Evolutionary conservation across 2,797 vertebrate genomes (phyloP), one percentile per base, ranked within the genome.

Genomic region (Coregonus suidteri): DNA sequence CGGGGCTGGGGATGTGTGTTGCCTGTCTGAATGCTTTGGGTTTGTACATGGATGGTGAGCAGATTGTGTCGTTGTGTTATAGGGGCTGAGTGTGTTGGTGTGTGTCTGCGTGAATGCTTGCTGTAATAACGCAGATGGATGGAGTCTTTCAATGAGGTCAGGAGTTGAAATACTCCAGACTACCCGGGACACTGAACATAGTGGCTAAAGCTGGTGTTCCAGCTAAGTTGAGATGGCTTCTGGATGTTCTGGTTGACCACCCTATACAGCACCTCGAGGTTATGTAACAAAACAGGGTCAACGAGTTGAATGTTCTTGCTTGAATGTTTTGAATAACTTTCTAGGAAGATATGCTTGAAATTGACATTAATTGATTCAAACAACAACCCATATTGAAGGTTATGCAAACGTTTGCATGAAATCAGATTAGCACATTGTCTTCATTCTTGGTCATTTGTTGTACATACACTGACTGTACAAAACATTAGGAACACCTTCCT

Each of bases 341-440:
- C n/a, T 18, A n/a, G n/a, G 56, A n/a, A 59, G 18, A 20, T 59
- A 59, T 59, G 18, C 6, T n/a, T 59, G 56, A n/a, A n/a, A n/a
- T 59, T n/a, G 56, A 59, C n/a, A 59, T 59, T 6, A 1, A 18
- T 20, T 59, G 1, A 6, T n/a, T 59, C n/a, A 53, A 59, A 5
- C 54, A 18, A 56, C 52, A 11, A 5, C 16, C 15, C 4, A 15
- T 56, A 56, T 59, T n/a, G n/a, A n/a, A 59, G 56, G 5, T 59
- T 87, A 89, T 93, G 88, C 89, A 91, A 82, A 77, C 66, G 81
- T 85, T 88, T 90, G 88, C 86, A 87, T 86, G 82, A 83, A 88
- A 77, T 81, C 86, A 86, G 30, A 92, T 90, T 94, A 93, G 92
- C 91, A 94, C 92, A 91, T 93, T 53, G 79, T 86, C 77, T 81